These are phyloP conservation scores for Iguana delicatissima DNA, from an alignment of 2,797 vertebrate species.

Conservation along the genomic window DNA sequence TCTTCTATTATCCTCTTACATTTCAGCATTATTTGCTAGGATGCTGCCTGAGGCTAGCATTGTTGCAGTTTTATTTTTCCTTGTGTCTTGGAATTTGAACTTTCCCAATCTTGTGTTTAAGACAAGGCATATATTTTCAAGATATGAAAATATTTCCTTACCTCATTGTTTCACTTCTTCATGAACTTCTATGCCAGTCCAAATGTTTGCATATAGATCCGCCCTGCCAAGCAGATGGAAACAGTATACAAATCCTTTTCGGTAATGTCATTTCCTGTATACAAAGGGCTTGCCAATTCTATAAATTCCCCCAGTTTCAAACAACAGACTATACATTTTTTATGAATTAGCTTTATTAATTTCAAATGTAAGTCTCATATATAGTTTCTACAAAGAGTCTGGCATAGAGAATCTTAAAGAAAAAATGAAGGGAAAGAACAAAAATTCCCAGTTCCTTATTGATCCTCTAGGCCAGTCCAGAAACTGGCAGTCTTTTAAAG, in stretches of 20 bases:
- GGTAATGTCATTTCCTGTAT: constrained; percentile 35
- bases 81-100: not conserved
- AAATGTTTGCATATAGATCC: constrained; percentile 29
- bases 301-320: not conserved
- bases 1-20: not conserved
- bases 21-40: not conserved
- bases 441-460: constrained; percentile 23
- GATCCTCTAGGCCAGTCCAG: constrained; percentile 32
- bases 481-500: not conserved
- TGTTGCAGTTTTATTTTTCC: not conserved
- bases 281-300: constrained; percentile 37
- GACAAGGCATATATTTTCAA: not conserved
- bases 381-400: not conserved
- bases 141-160: constrained; percentile 17
- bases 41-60: not conserved
- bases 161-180: constrained; percentile 25
- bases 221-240: constrained; percentile 39
- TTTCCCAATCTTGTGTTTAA: not conserved
- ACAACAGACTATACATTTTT: not conserved
- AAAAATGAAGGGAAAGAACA: not conserved
- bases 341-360: not conserved
- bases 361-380: not conserved
- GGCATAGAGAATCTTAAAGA: constrained; percentile 29
- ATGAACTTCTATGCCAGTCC: constrained; percentile 25
- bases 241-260: constrained; percentile 36